Evolutionary conservation across 2,888 invertebrate genomes (phyloP), one percentile per base, ranked within the genome.

Genomic region (Dryocosmus kuriphilus): DNA sequence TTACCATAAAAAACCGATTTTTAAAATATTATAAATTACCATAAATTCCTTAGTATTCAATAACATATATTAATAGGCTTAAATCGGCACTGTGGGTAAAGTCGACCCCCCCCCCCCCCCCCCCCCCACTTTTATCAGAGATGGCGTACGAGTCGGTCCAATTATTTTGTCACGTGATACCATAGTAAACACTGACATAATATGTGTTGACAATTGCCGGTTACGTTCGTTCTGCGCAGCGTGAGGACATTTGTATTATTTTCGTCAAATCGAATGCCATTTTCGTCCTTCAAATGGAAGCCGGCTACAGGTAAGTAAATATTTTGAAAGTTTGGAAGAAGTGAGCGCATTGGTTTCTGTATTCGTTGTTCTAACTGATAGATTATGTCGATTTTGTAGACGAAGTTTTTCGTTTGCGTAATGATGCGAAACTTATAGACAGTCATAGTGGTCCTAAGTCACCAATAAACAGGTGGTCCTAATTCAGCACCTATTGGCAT

Each of bases 341-440:
- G 32, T 24, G 1, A 63, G 35, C 19, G 63, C 27, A 24, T 9
- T 2, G 27, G 11, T 2, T 65, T 65, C 4, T 35, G 9, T 65
- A 16, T 65, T 65, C 7, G 9, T 35, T 65, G 7, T 65, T 65
- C 16, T 65, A 65, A 9, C 63, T 65, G 19, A 41, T 65, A 41
- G 65, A 35, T 65, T 65, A 65, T 32, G 38, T 35, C 41, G 32
- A 65, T 65, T 65, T 65, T 65, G 1, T 65, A 41, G 4, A 32
- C 32, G 19, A 65, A 65, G 2, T 8, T 65, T 19, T 65, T 65
- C 32, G 32, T 35, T 32, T 65, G 41, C 16, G 65, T 65, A 35
- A 65, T 65, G 65, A 4, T 65, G 16, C 22, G 35, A 35, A 65
- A 65, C 7, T n/a, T 65, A 19, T 65, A 65, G 24, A 35, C 38